phyloP scores from a whole-genome alignment of 1,140 invertebrate genomes.

The Apis dorsata region DNA sequence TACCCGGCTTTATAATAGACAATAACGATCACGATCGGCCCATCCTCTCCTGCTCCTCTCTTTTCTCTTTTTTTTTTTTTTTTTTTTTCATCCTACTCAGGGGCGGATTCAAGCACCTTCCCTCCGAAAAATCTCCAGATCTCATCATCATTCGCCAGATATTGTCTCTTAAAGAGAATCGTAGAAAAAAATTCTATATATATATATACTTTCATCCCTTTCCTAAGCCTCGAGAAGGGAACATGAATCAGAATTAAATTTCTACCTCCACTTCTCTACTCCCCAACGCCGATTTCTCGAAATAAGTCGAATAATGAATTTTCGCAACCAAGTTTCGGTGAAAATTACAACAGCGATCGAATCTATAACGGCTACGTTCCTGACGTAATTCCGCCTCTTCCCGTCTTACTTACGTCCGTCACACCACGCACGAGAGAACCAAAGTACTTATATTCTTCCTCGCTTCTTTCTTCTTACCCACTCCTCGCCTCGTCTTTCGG shows the following conservation, averaged over 20 bases:
- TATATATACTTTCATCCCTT: too few relatives aligned
- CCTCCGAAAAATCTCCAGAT: background rate
- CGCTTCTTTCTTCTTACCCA: constrained; percentile 45
- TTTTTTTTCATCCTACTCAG: background rate
- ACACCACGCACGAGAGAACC: constrained; percentile 24
- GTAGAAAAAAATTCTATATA: too few relatives aligned
- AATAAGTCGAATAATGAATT: too few relatives aligned
- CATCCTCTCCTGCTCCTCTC: constrained; percentile 51
- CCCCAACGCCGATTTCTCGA: too few relatives aligned
- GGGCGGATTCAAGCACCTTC: constrained; percentile 17
- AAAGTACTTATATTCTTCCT: constrained; percentile 18
- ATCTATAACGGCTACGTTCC: constrained; percentile 51
- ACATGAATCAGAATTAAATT: too few relatives aligned
- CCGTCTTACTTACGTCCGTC: constrained; percentile 54
- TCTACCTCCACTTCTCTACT: too few relatives aligned
- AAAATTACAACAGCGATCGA: too few relatives aligned
- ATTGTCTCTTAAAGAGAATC: too few relatives aligned
- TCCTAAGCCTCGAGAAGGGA: too few relatives aligned
- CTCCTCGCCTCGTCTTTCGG: constrained; percentile 38
- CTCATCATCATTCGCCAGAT: too few relatives aligned
- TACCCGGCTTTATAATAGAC: constrained; percentile 71
- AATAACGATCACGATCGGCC: constrained; percentile 72
- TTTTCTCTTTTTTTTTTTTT: accelerated
- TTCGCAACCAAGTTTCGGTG: too few relatives aligned
- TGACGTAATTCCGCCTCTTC: constrained; percentile 62